Conservation (phyloP, 53 echinoderm and acorn worm genomes). For the Zoroaster sp. region DNA sequence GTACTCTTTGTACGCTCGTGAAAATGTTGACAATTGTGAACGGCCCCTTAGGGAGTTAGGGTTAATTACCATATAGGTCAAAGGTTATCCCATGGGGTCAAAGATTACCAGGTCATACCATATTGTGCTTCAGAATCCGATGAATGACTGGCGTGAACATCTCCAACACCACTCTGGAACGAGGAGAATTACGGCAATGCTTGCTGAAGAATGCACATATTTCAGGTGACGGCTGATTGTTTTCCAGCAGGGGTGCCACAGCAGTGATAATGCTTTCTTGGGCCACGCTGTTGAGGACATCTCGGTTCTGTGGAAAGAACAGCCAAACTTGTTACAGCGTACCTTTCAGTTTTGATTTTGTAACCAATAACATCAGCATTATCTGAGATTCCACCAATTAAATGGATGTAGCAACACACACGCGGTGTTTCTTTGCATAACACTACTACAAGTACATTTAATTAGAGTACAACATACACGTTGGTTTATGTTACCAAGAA, state of each 20-base stretch:
- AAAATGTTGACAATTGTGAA: no score
- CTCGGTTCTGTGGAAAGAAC: constrained; percentile 67
- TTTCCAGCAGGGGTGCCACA: constrained; percentile 85
- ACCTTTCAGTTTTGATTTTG: background rate
- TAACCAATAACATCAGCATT: background rate
- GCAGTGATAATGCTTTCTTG: constrained; percentile 91
- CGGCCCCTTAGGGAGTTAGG: no score
- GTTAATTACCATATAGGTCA: no score
- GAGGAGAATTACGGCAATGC: constrained; percentile 97
- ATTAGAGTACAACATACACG: no score
- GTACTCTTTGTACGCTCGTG: no score
- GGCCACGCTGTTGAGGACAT: constrained; percentile 84
- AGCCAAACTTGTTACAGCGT: background rate
- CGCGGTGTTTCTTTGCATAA: no score
- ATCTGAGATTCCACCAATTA: no score
- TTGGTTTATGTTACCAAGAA: no score
- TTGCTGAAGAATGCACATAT: constrained; percentile 97
- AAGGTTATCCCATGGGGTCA: background rate
- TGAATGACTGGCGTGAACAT: constrained; percentile 99
- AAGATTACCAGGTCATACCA: constrained; percentile 53
- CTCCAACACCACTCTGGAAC: constrained; percentile 92
- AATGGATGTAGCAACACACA: no score
- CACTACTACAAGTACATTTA: no score
- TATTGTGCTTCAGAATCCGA: constrained; percentile 96
- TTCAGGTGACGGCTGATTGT: constrained; percentile 95